Base-by-base conservation (phyloP, 2,888 invertebrate species). In the Volucella bombylans region DNA sequence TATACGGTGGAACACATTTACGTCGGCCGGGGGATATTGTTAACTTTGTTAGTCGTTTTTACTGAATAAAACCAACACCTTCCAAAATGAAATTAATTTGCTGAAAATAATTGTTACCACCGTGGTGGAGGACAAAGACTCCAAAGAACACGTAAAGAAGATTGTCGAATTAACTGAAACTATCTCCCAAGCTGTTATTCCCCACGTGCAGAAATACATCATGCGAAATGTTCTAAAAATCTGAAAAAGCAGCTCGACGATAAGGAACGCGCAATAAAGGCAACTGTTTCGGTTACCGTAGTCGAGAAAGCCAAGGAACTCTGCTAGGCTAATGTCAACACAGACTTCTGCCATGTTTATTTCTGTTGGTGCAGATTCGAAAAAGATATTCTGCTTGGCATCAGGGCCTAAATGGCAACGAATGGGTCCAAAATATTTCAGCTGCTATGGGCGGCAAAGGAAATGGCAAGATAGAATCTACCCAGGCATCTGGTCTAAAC, bases 1-100 rank as follows among this genome's bases (percentile, higher is more conserved):
- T 99, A 93, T 99, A 99, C 92, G 99, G 99, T 77, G 99, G 99
- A 88, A 99, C 99, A 8, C 99, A 99, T 93, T 93, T 99, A 76
- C 94, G 95, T 88, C 95, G 95, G 88, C 96, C 98, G 18, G 96
- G 97, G 0, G 98, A 99, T 91, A 96, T 99, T 89, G 98, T 98
- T 45, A 96, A 97, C 88, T 97, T 99, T 92, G 96, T 99, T 1
- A 99, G 97, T 99, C 39, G 99, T 99, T 18, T 92, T 99, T 10
- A 11, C 90, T 96, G 15, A 97, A 97, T 89, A 96, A 95, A 90
- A 94, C 95, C n/a, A 95, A 95, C 87, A 89, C 94, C 15, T 93
- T 98, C 76, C 95, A 97, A 91, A 95, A 95, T 89, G 94, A 95
- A 89, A 93, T 97, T 2, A 94, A 94, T 86, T 92, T 93, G 85